A percentile compares a stretch with the other conserved stretches of the same genome.
Conservation (phyloP, 1,140 invertebrate genomes). For the Drosophila nebulosa region DNA sequence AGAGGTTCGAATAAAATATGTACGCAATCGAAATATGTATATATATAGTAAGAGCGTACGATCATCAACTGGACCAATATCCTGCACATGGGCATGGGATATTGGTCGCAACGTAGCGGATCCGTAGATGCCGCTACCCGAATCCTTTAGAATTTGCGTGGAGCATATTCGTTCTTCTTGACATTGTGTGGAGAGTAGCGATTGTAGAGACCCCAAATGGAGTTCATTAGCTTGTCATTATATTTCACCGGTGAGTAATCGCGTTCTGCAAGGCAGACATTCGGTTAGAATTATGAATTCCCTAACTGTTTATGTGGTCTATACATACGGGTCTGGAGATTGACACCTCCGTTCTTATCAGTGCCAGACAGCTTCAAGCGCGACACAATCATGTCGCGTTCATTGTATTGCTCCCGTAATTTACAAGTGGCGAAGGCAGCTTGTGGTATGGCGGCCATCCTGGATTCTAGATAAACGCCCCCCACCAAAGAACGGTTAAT, state of each 20-base stretch:
- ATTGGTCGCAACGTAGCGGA: slow-evolving; percentile 7
- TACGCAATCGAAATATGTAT: slow-evolving; percentile 1
- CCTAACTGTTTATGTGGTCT: background rate
- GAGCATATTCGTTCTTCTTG: slow-evolving; percentile 88
- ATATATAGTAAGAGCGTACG: slow-evolving; percentile 8
- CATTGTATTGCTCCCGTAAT: slow-evolving; percentile 81
- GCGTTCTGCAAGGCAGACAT: slow-evolving; percentile 68
- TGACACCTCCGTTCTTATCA: slow-evolving; percentile 62
- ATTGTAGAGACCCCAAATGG: slow-evolving; percentile 94
- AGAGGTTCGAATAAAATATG: background rate
- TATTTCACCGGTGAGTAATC: slow-evolving; percentile 87
- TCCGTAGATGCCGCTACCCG: slow-evolving; percentile 71
- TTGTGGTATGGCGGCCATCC: slow-evolving; percentile 83
- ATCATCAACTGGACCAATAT: slow-evolving; percentile 5
- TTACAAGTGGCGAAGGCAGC: slow-evolving; percentile 83
- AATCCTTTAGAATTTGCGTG: slow-evolving; percentile 80
- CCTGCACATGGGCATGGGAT: background rate
- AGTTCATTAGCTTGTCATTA: slow-evolving; percentile 93
- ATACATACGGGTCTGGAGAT: slow-evolving; percentile 60
- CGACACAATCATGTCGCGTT: slow-evolving; percentile 74
- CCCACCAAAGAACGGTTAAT: background rate
- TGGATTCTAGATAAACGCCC: slow-evolving; percentile 28
- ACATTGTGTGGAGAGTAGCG: slow-evolving; percentile 92
- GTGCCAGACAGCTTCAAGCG: slow-evolving; percentile 60
- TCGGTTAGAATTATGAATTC: background rate